Evolutionary conservation across 2,888 invertebrate species (phyloP).

Genomic region (Aradus depressus): DNA sequence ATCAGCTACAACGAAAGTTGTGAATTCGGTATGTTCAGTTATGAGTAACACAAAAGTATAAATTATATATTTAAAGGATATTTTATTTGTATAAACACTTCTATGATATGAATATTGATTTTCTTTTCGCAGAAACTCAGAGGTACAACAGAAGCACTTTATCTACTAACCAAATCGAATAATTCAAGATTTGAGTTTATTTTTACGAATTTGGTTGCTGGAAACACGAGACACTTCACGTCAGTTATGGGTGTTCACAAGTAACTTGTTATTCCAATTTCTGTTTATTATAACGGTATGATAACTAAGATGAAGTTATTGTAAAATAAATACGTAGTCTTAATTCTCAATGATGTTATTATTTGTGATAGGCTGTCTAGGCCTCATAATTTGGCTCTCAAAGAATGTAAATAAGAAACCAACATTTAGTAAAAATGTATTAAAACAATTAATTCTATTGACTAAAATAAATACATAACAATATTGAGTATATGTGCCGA

Average conservation of each 20-base stretch:
- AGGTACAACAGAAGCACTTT: constrained; percentile 78
- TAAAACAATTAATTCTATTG: no score
- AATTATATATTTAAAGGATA: background rate
- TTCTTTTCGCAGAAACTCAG: constrained; percentile 52
- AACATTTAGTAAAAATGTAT: no score
- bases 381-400: no score
- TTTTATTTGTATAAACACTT: background rate
- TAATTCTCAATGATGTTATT: no score
- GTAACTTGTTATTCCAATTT: constrained; percentile 42
- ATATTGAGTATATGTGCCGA: no score
- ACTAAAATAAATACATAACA: no score
- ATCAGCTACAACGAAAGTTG: constrained; percentile 67
- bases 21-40: constrained; percentile 59
- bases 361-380: no score
- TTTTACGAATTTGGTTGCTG: constrained; percentile 82
- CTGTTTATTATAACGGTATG: background rate
- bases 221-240: constrained; percentile 74
- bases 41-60: background rate
- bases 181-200: constrained; percentile 89
- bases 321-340: no score
- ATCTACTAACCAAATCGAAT: constrained; percentile 70
- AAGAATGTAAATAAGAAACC: no score
- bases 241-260: constrained; percentile 87
- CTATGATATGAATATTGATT: background rate
- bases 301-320: background rate